Evolutionary conservation across 2,113 vertebrate species (phyloP).

Genomic region (Colius striatus): DNA sequence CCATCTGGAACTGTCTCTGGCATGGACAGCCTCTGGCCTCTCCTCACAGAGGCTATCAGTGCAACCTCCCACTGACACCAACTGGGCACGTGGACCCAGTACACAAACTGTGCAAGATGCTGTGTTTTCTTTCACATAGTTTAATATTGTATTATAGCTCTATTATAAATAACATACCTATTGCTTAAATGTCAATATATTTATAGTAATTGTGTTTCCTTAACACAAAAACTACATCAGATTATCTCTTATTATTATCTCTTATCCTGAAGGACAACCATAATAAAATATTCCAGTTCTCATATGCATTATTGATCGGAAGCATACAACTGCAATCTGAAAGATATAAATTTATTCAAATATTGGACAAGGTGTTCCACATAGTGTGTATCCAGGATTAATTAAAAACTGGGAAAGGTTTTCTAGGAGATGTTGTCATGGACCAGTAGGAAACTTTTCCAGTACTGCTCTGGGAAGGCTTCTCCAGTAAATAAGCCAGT

Average conservation of each 20-base stretch:
- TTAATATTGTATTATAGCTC: neutral
- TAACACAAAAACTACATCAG: neutral
- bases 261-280: neutral
- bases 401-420: neutral
- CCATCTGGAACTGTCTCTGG: neutral
- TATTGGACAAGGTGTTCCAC: neutral
- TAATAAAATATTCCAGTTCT: neutral
- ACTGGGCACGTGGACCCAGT: fast-evolving
- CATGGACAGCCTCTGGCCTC: neutral
- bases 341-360: neutral
- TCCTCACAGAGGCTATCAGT: neutral
- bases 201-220: neutral
- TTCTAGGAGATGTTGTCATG: neutral
- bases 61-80: neutral
- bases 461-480: neutral
- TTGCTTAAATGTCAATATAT: neutral
- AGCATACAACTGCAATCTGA: neutral
- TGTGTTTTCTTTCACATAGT: neutral
- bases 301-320: neutral
- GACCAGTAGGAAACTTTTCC: neutral
- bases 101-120: neutral
- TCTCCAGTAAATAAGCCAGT: neutral
- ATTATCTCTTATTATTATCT: too few species aligned
- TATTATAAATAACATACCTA: neutral
- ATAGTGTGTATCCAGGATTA: neutral